Conservation (phyloP, 2,888 invertebrate genomes). For the Nebria salina region DNA sequence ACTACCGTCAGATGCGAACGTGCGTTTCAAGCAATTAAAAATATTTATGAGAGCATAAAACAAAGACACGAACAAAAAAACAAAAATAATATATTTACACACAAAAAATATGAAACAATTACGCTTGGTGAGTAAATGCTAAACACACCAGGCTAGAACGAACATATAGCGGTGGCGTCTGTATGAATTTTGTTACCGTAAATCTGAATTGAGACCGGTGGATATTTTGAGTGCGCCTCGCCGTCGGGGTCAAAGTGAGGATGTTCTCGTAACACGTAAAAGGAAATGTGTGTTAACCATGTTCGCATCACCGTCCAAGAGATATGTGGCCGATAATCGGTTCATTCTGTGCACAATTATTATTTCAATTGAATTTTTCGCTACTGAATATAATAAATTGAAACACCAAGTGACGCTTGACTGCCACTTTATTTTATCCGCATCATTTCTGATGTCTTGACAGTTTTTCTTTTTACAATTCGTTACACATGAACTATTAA, state of each 20-base stretch:
- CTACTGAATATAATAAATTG: not conserved
- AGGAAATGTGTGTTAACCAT: conserved; percentile 35
- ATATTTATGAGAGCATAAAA: not conserved
- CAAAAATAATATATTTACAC: conserved; percentile 12
- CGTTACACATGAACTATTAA: too few species aligned
- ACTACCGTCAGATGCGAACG: not conserved
- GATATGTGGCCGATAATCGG: not conserved
- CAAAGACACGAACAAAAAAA: conserved; percentile 9
- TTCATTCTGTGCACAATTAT: not conserved
- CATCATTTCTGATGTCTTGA: too few species aligned
- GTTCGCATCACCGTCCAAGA: not conserved
- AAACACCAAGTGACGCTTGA: not conserved
- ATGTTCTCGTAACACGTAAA: conserved; percentile 28
- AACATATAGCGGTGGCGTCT: conserved; percentile 21
- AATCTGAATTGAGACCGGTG: conserved; percentile 29
- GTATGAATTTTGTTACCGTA: conserved; percentile 22
- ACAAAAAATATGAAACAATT: not conserved
- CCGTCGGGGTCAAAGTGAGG: not conserved
- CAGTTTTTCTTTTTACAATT: too few species aligned
- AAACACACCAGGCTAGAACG: conserved; percentile 28
- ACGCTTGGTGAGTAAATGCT: not conserved
- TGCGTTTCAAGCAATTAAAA: not conserved
- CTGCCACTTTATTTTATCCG: too few species aligned
- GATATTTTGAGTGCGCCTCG: conserved; percentile 8
- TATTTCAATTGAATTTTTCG: not conserved